Evolutionary conservation across 2,113 vertebrate genomes (phyloP).

Genomic region (Arizona elegans): DNA sequence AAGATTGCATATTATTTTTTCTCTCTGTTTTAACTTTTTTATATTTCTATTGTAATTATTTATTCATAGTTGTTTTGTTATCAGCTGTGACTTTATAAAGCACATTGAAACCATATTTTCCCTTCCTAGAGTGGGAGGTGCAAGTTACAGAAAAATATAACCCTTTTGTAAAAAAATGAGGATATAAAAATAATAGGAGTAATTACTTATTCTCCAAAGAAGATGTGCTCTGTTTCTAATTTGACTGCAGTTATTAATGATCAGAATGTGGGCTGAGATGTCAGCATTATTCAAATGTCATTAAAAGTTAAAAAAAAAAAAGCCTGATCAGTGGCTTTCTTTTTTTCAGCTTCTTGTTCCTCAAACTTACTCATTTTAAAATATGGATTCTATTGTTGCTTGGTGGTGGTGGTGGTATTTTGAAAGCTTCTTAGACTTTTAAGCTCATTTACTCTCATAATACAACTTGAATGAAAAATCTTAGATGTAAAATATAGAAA

Average conservation of each 20-base stretch:
- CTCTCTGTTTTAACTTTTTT: neutral
- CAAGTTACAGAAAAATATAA: constrained; percentile 1
- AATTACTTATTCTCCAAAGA: neutral
- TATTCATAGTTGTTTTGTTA: neutral
- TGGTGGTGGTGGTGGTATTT: neutral
- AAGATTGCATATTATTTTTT: neutral
- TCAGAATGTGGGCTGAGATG: neutral
- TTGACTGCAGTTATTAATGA: constrained; percentile 11
- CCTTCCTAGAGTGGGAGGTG: neutral
- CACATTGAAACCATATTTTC: constrained; percentile 23
- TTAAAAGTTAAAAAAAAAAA: neutral
- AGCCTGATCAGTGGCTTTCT: neutral
- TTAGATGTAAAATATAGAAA: neutral
- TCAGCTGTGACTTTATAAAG: constrained; percentile 20
- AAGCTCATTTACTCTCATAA: neutral
- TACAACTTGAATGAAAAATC: neutral
- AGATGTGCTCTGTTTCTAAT: neutral
- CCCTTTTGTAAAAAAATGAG: neutral
- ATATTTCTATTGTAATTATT: neutral
- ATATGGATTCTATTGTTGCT: neutral
- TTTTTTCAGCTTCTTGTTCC: neutral
- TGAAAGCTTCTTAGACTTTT: neutral
- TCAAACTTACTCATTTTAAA: neutral
- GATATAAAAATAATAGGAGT: neutral
- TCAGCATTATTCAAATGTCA: neutral